Base-by-base conservation (phyloP, 2,113 vertebrate genomes). In the Saccopteryx leptura region DNA sequence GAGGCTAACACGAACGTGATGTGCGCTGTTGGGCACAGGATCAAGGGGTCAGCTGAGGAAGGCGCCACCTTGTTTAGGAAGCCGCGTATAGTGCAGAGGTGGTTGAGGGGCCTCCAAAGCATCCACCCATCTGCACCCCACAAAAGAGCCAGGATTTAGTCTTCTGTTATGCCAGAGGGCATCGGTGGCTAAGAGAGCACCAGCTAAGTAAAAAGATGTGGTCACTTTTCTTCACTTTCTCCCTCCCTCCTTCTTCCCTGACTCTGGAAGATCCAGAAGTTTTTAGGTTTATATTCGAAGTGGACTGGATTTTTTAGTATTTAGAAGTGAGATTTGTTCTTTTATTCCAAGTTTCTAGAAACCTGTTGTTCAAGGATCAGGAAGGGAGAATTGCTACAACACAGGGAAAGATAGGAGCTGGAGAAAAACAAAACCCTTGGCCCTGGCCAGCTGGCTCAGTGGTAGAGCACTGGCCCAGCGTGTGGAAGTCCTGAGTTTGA, bases 291-390 rank as follows among this genome's bases (percentile, higher is more conserved):
- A 14, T 28, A 12, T 26, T 74, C 50, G 52, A 12, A 21, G 39
- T 75, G 28, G 66, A 18, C 11, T 31, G 52, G 14, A 26, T 46
- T 75, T 74, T 75, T 80, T 39, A 75, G 23, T 23, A 80, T 82
- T 90, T 87, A 56, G 65, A 86, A 87, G 4, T 79, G 39, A 92
- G 63, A 48, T 54, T 65, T 83, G 48, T 56, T 86, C n/a, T 90
- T 93, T 13, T 21, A 88, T 5, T 5, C 14, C 17, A 75, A 63
- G 19, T 90, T 79, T 72, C 71, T 60, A 88, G 71, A 90, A 88
- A 75, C 18, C 71, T 79, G 31, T 18, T 78, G 50, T 68, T 93
- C 60, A 68, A 84, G 23, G 46, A 26, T 79, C 61, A 82, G 68
- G 24, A 90, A 56, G 7, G n/a, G 56, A 56, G 31, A 65, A 24